A percentile compares a stretch with the other conserved stretches of the same genome.
Evolutionary conservation across 2,888 invertebrate species (phyloP).

Genomic region (Pristionchus maxplancki): DNA sequence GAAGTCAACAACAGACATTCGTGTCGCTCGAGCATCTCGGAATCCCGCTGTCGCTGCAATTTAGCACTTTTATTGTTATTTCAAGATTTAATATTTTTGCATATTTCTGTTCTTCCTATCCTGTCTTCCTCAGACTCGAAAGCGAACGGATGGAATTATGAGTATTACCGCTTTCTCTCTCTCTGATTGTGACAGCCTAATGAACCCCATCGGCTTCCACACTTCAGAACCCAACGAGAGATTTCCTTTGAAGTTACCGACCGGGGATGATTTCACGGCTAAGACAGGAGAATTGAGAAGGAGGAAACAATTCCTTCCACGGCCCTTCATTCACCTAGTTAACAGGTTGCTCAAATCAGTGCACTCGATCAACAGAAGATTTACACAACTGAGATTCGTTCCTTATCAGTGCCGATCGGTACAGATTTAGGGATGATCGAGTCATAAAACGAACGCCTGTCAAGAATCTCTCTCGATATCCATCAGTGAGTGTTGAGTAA

Average conservation of each 20-base stretch:
- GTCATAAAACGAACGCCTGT: constrained; percentile 10
- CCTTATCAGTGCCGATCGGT: neutral
- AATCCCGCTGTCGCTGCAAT: constrained; percentile 47
- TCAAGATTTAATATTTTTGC: neutral
- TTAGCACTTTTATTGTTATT: neutral
- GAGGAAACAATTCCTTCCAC: too few species aligned
- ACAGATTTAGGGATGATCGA: constrained; percentile 21
- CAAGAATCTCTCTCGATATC: neutral
- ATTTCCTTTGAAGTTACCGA: neutral
- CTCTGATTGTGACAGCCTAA: constrained; percentile 46
- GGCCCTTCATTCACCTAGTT: neutral
- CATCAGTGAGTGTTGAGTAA: neutral
- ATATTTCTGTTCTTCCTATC: neutral
- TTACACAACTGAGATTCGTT: neutral
- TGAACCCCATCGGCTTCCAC: neutral
- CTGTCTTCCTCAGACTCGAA: neutral
- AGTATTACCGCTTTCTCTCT: constrained; percentile 23
- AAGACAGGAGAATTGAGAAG: too few species aligned
- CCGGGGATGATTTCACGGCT: neutral
- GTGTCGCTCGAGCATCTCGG: constrained; percentile 68
- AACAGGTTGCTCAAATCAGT: neutral
- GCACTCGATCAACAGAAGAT: neutral
- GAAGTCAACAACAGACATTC: constrained; percentile 71
- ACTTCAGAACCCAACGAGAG: neutral
- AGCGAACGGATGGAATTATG: neutral